Evolutionary conservation across 2,797 vertebrate genomes (phyloP).

Genomic region (Protosalanx chinensis): DNA sequence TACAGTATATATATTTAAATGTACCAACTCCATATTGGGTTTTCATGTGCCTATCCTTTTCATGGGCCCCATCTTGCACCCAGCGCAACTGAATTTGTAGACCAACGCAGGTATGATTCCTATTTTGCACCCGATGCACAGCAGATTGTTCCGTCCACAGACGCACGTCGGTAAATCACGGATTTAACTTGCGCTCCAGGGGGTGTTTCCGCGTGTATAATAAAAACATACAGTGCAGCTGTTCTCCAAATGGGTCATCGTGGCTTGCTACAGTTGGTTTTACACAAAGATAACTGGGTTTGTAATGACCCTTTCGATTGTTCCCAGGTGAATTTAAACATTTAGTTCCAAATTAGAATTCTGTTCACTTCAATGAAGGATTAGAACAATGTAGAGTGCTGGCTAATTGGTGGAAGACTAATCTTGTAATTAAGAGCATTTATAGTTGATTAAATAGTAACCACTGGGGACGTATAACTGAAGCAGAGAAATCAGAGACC

Average conservation of each 20-base stretch:
- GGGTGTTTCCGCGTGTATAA: too few relatives aligned
- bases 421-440: conserved; percentile 80
- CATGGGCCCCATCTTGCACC: too few relatives aligned
- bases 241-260: conserved; percentile 62
- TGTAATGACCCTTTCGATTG: conserved; percentile 71
- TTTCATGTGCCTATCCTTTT: too few relatives aligned
- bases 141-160: too few relatives aligned
- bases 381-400: conserved; percentile 70
- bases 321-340: conserved; percentile 66
- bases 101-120: too few relatives aligned
- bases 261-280: conserved; percentile 66
- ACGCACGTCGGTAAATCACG: too few relatives aligned
- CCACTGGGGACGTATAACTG: conserved; percentile 68
- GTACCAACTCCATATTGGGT: too few relatives aligned
- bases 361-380: conserved; percentile 67
- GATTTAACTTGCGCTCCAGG: too few relatives aligned
- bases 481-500: conserved; percentile 43
- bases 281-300: conserved; percentile 71
- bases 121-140: too few relatives aligned
- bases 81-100: too few relatives aligned
- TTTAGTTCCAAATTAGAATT: conserved; percentile 71
- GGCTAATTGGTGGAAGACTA: conserved; percentile 76
- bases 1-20: too few relatives aligned
- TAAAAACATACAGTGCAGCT: conserved; percentile 50
- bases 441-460: conserved; percentile 76